Base-by-base conservation (phyloP, 2,888 invertebrate species). In the Yponomeuta cagnagella region DNA sequence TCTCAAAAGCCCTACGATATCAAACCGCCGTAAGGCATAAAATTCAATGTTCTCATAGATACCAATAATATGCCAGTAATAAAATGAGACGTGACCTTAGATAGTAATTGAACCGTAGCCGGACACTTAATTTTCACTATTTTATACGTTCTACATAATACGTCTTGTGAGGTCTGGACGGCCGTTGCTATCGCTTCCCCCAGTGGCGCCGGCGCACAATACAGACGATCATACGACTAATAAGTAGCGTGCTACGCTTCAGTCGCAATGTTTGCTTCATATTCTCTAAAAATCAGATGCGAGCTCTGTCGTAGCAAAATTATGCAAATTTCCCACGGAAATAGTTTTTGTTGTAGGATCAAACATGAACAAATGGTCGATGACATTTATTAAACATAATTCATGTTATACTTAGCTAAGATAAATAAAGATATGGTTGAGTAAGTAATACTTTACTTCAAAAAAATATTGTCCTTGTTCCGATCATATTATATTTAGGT, bases 51-150 rank as follows among this genome's bases (percentile, higher is more conserved):
- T 87, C 86, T 79, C 82, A 79, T 80, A 79, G 82, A 86, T 89
- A 88, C 87, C 87, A 88, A 84, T 87, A 88, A 89, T 87, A 89
- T 87, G 89, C 87, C 88, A 86, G 83, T 83, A 88, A 90, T 90
- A 88, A 88, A 90, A 86, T 87, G 80, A 83, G 86, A 86, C 86
- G 80, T 86, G 91, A 89, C 91, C 90, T 76, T 71, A 78, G 91
- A 90, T 91, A 91, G 79, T 76, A 79, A 77, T 75, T 85, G 90
- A 87, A 82, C 89, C 83, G 82, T 82, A 79, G 80, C 79, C 81
- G 80, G 82, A 89, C 89, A 90, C 88, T 89, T 90, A 85, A 90
- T 89, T 90, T 90, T 90, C 90, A 88, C 87, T 86, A 87, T 83
- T 88, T 85, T 86, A 88, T 86, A 79, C 83, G 89, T 83, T 87